Conservation (phyloP, 1,140 invertebrate species). For the Aphaenogaster ashmeadi region DNA sequence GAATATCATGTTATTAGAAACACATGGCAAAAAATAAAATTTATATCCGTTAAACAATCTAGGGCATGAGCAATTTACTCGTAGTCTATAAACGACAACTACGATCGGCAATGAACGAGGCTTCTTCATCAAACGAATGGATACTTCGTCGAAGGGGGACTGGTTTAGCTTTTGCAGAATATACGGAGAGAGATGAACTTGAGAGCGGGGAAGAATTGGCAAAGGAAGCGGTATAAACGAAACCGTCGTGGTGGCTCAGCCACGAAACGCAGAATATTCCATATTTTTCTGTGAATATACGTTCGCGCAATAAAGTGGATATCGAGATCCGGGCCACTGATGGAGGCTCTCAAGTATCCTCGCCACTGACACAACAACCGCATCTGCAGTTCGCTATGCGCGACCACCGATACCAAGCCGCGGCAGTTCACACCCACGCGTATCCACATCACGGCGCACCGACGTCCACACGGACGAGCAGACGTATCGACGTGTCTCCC, state of each 20-base stretch:
- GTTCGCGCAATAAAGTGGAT: slow-evolving; percentile 32
- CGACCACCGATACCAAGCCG: slow-evolving; percentile 56
- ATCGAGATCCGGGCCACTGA: slow-evolving; percentile 55
- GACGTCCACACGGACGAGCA: slow-evolving; percentile 48
- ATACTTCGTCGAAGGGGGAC: neutral
- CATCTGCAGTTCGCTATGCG: slow-evolving; percentile 41
- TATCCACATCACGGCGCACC: slow-evolving; percentile 33
- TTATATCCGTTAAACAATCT: neutral
- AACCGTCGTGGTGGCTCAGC: slow-evolving; percentile 26
- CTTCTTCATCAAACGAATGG: slow-evolving; percentile 24
- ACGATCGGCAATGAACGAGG: neutral
- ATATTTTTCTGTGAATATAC: slow-evolving; percentile 37
- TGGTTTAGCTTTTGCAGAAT: slow-evolving; percentile 39
- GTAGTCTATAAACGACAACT: neutral
- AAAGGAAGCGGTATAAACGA: slow-evolving; percentile 46
- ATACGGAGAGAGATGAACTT: neutral
- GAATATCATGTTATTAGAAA: neutral
- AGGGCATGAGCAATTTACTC: neutral
- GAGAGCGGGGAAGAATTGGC: slow-evolving; percentile 38
- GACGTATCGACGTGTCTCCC: slow-evolving; percentile 72
- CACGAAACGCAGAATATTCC: slow-evolving; percentile 49
- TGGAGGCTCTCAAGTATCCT: slow-evolving; percentile 38
- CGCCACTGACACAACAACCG: slow-evolving; percentile 25
- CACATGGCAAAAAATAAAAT: neutral
- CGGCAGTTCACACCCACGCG: slow-evolving; percentile 30